Evolutionary conservation across 2,797 vertebrate genomes (phyloP), one percentile per base, ranked within the genome.

Genomic region (Aldrovandia affinis): DNA sequence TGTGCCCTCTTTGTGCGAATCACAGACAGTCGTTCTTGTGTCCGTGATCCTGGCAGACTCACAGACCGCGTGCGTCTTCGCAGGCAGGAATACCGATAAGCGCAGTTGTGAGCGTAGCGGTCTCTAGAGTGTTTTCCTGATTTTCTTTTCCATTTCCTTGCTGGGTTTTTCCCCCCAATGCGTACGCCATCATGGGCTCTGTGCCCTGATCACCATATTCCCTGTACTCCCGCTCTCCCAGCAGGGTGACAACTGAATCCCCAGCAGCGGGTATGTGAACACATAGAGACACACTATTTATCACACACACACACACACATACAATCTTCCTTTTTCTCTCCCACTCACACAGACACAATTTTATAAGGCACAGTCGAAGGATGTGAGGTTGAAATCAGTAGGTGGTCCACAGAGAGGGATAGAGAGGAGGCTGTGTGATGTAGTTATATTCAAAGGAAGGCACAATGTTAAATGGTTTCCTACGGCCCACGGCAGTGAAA

Each of bases 111-210:
- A 68, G 63, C 1, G 6, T 28, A 68, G 63, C 18, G 18, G n/a
- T 59, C 75, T 39, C 39, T 33, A n/a, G 44, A 30, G 57, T 33
- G 2, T 55, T 20, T n/a, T 80, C 61, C 59, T 25, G 54, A 57
- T 77, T 65, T 65, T 83, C 79, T 61, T 44, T 63, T 79, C 42
- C 33, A 3, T 50, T 42, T 30, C 77, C 33, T 55, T 77, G 61
- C 30, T 39, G 4, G 4, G 50, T 20, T 59, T 83, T 59, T 77
- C 70, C 55, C 18, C 2, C 82, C 75, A 28, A 75, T 57, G 68
- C 78, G 55, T 33, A 33, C 30, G 42, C 44, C 44, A 44, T 80
- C 30, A 44, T 28, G 47, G 78, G 78, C 33, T 25, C 61, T 14
- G 30, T 42, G 30, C 33, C 22, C 18, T 9, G 54, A 83, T 33